Base-by-base conservation (phyloP, 2,113 vertebrate genomes). In the Propithecus coquereli region DNA sequence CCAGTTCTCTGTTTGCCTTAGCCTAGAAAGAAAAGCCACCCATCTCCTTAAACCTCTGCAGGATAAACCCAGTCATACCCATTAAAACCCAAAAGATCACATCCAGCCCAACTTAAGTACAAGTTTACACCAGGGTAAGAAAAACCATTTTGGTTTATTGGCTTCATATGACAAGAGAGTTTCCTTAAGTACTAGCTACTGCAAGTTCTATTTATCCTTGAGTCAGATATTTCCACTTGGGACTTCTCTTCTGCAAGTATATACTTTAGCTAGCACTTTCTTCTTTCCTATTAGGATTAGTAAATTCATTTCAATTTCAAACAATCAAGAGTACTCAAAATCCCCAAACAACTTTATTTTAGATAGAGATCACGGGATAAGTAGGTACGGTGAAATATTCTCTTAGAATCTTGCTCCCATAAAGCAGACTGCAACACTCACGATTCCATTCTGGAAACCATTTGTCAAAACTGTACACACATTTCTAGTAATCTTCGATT, bases 1-100 rank as follows among this genome's bases (percentile, higher is more conserved):
- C 40, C 40, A 82, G 18, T 91, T 63, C 52, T 97, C 90, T 96
- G 92, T 97, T 97, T 98, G 95, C 95, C 95, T 98, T 95, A 96
- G 89, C 97, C 96, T 97, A 96, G 96, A 97, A 97, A 97, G 96
- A 98, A 97, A 98, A 98, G 94, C 92, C 96, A 97, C 87, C 71
- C 94, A 92, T 84, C 63, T 93, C 80, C 94, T 95, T 92, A 97
- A 95, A 88, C n/a, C 66, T 90, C 85, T 52, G 66, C 68, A 92
- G 95, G 90, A 92, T 95, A 97, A 98, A 97, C 79, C 52, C 57
- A 94, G 81, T 37, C 70, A 63, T 87, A 83, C 91, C 84, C 93
- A 97, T 90, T 95, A 96, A 97, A 97, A 97, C 95, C 96, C 95
- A 84, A 96, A 97, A 87, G 93, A 96, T 94, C 89, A 87, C 79